Evolutionary conservation across 1,140 invertebrate species (phyloP).

Genomic region (Drusus annulatus): DNA sequence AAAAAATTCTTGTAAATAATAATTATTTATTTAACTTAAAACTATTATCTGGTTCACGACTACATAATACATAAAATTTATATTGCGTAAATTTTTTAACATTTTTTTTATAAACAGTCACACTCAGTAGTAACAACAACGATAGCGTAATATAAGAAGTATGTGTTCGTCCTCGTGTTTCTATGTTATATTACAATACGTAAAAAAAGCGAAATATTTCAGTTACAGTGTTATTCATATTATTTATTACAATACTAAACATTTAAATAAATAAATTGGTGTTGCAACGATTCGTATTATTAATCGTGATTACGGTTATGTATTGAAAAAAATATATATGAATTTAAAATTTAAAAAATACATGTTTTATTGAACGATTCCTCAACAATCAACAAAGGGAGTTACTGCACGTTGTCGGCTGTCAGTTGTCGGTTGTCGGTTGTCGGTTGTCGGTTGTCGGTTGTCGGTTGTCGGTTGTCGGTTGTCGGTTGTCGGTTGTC

Average conservation of each 20-base stretch:
- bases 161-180: not conserved
- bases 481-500: too few species aligned
- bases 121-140: slow-evolving; percentile 59
- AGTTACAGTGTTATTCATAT: too few species aligned
- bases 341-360: not conserved
- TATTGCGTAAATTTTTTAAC: slow-evolving; percentile 56
- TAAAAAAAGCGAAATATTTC: not conserved
- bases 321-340: not conserved
- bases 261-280: too few species aligned
- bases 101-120: slow-evolving; percentile 58
- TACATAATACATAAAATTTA: slow-evolving; percentile 28
- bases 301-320: not conserved
- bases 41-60: not conserved
- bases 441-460: too few species aligned
- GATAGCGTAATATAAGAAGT: slow-evolving; percentile 27
- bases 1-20: not conserved
- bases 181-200: not conserved
- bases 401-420: too few species aligned
- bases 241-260: too few species aligned
- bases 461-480: too few species aligned
- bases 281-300: not conserved
- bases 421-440: too few species aligned
- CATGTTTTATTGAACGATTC: not conserved
- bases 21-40: slow-evolving; percentile 1
- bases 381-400: not conserved